A percentile compares a stretch with the other conserved stretches of the same genome.
Evolutionary conservation across 2,888 invertebrate genomes (phyloP).

Genomic region (Yponomeuta malinellus): DNA sequence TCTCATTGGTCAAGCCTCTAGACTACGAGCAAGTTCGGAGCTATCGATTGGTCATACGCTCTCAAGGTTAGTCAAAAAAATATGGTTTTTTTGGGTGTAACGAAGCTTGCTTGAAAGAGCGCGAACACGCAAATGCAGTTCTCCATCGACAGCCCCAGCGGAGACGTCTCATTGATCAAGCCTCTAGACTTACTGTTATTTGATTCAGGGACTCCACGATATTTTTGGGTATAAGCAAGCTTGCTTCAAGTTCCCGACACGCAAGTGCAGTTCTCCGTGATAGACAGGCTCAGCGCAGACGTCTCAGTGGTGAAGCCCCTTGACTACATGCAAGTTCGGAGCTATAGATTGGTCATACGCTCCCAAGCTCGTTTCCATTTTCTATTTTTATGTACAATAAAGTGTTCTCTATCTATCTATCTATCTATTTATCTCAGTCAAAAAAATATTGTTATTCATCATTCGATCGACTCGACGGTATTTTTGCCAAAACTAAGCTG

Average conservation of each 20-base stretch:
- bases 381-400: too few species aligned
- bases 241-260: constrained; percentile 60
- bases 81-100: background rate
- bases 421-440: too few species aligned
- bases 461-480: too few species aligned
- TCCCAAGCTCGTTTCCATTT: too few species aligned
- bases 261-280: constrained; percentile 93
- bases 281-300: constrained; percentile 92
- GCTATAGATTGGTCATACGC: too few species aligned
- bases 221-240: too few species aligned
- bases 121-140: constrained; percentile 96
- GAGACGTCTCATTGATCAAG: constrained; percentile 91
- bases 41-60: constrained; percentile 92
- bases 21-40: constrained; percentile 92
- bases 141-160: constrained; percentile 94
- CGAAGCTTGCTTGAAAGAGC: constrained; percentile 38
- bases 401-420: too few species aligned
- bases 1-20: constrained; percentile 88
- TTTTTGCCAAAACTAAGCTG: too few species aligned
- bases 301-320: constrained; percentile 87
- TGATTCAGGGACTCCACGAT: too few species aligned
- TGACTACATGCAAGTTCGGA: too few species aligned
- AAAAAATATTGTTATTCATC: too few species aligned
- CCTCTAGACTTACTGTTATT: constrained; percentile 80
- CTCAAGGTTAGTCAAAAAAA: constrained; percentile 78